A percentile compares a stretch with the other conserved stretches of the same genome.
Evolutionary conservation across 30 jellyfish, hydroid and myxozoan genomes (phyloP).

Genomic region (Hydractinia echinata): DNA sequence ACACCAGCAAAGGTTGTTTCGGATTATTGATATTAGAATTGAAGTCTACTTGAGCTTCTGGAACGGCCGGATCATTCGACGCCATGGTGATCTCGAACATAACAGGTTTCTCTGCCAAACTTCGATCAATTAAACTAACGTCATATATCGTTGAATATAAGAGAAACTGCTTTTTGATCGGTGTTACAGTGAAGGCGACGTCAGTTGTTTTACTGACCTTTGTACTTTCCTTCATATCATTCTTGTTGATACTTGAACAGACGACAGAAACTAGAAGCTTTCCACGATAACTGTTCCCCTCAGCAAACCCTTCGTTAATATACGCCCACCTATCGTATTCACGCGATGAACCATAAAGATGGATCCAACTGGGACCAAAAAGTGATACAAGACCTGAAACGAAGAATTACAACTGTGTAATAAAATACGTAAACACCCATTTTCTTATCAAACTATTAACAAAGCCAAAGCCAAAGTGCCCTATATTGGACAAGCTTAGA

Average conservation of each 20-base stretch:
- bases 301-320: conserved; percentile 25
- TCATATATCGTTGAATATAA: conserved; percentile 56
- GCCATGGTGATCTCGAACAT: conserved; percentile 55
- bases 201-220: background rate
- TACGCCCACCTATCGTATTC: conserved; percentile 20
- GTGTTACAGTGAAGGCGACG: background rate
- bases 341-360: conserved; percentile 45
- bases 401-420: background rate
- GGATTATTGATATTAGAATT: background rate
- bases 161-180: conserved; percentile 24
- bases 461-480: no score
- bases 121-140: conserved; percentile 50
- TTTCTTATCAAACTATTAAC: no score
- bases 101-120: conserved; percentile 39
- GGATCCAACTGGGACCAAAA: conserved; percentile 50
- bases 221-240: background rate
- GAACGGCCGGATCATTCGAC: conserved; percentile 2
- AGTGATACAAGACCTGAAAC: conserved; percentile 16
- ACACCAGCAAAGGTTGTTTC: background rate
- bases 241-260: background rate
- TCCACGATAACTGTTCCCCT: conserved; percentile 27
- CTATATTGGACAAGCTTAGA: no score
- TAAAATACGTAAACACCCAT: background rate
- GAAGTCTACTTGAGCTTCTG: background rate
- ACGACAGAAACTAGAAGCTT: conserved; percentile 12